Base-by-base conservation (phyloP, 2,797 vertebrate genomes). In the Microctenopoma stevenorrisi region DNA sequence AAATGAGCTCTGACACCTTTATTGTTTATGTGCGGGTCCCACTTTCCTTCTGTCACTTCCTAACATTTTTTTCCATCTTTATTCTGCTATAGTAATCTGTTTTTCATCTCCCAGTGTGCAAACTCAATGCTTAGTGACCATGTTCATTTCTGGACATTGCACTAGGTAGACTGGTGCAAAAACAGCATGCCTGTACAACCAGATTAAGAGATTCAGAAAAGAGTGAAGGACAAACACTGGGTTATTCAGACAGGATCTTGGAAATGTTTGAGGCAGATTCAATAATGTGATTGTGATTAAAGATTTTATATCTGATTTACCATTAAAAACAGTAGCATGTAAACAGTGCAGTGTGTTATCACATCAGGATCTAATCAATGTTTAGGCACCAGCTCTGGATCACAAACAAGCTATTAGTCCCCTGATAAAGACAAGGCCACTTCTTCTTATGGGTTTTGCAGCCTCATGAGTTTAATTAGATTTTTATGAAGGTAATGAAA, bases 31-130 rank as follows among this genome's bases (percentile, higher is more conserved):
- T 64, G 65, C 46, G 56, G 38, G 40, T 71, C 49, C 74, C 59
- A 81, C 74, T 83, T 78, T 68, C 54, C 48, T 15, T 72, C 61
- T 64, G 76, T 79, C 78, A 72, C 53, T 40, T 61, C n/a, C 26
- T 3, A 47, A 37, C 3, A 2, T 47, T 70, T 82, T 30, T 82
- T 68, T 58, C 54, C 56, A 74, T 71, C 75, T 58, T 71, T 63
- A 53, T 72, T 80, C 56, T 59, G 49, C 68, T 59, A 26, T 33
- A 40, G 33, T 42, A 64, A 66, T 68, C 49, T 49, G 4, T 55
- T 65, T 78, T 57, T 40, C 30, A 5, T 56, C 33, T 47, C 55
- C 28, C 55, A 18, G 13, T 57, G 43, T 59, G 55, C 59, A 56
- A 52, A 61, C 22, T 15, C 40, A 81, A 25, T 7, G 22, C 14